phyloP scores from a whole-genome alignment of 2,888 invertebrate species.

The Cetonia aurata region DNA sequence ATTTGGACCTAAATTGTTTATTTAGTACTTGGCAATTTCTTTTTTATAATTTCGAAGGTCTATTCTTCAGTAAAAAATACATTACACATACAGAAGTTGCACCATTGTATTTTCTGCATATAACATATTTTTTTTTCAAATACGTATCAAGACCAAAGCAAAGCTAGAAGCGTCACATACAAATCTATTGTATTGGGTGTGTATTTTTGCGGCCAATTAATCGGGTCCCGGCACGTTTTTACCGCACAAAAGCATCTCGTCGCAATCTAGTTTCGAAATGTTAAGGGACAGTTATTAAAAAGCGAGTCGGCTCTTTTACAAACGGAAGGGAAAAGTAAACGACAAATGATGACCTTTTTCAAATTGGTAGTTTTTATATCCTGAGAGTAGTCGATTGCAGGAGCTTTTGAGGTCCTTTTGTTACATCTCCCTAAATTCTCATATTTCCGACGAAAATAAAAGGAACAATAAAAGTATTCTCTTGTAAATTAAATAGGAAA shows the following conservation, averaged over 20 bases:
- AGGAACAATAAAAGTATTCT: constrained; percentile 35
- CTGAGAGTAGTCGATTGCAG: constrained; percentile 27
- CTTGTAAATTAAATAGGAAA: constrained; percentile 38
- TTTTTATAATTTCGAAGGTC: too few relatives aligned
- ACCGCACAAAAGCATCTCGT: neutral
- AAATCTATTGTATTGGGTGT: neutral
- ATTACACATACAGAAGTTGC: too few relatives aligned
- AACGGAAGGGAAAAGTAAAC: constrained; percentile 46
- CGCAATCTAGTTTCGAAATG: constrained; percentile 16
- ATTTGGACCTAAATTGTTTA: too few relatives aligned
- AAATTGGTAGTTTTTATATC: constrained; percentile 49
- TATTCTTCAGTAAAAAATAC: too few relatives aligned
- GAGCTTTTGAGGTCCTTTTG: constrained; percentile 44
- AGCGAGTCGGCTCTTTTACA: constrained; percentile 38
- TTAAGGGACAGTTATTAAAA: constrained; percentile 19
- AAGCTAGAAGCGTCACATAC: neutral
- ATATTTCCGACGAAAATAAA: constrained; percentile 29
- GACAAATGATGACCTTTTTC: constrained; percentile 50
- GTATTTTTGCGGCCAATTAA: constrained; percentile 33
- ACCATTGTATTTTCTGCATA: too few relatives aligned
- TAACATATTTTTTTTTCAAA: too few relatives aligned
- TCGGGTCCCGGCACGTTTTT: constrained; percentile 5
- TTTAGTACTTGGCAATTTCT: too few relatives aligned
- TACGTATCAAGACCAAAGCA: too few relatives aligned
- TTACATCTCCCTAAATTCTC: constrained; percentile 7